Conservation (phyloP, 2,113 vertebrate species). For the Tragelaphus imberbis region DNA sequence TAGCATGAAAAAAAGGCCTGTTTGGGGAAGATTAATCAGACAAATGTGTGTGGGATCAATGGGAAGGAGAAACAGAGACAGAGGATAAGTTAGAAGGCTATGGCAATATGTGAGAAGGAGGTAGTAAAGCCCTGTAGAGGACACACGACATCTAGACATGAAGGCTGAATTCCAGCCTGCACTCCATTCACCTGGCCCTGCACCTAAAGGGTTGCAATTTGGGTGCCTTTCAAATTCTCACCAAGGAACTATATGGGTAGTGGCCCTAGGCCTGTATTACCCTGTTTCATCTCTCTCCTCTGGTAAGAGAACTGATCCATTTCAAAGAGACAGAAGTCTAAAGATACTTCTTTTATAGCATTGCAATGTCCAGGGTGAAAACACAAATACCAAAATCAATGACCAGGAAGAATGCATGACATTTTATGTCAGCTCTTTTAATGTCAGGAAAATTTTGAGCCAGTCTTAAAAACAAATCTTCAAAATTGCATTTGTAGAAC, state of each 20-base stretch:
- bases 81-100: neutral
- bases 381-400: constrained; percentile 35
- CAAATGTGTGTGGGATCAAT: neutral
- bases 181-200: neutral
- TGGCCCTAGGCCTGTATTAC: neutral
- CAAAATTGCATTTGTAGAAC: neutral
- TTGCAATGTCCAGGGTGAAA: neutral
- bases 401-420: neutral
- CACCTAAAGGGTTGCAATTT: neutral
- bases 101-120: neutral
- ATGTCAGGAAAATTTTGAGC: neutral
- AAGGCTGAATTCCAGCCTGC: neutral
- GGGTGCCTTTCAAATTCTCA: neutral
- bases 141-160: neutral
- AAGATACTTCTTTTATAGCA: constrained; percentile 21
- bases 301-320: neutral
- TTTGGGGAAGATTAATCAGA: neutral
- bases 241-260: neutral
- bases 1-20: neutral
- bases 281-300: neutral
- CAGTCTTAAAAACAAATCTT: constrained; percentile 20
- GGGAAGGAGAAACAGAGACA: neutral
- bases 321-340: neutral
- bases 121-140: neutral
- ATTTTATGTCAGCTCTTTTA: constrained; percentile 21